Base-by-base conservation (phyloP, 2,113 vertebrate genomes). In the Erinaceus europaeus region DNA sequence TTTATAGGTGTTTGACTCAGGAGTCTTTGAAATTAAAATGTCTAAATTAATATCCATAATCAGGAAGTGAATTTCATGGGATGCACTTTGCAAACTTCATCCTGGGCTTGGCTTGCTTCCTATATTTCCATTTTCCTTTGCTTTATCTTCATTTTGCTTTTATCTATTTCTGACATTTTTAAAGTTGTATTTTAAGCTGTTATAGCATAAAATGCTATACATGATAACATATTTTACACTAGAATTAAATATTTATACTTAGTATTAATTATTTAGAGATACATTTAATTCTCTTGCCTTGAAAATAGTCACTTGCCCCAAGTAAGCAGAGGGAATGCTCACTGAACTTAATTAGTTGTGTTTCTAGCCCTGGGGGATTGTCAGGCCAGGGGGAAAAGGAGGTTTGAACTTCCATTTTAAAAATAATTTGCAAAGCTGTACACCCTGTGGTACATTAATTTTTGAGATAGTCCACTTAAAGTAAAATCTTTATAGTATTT, bases 401-500 rank as follows among this genome's bases (percentile, higher is more conserved):
- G 48, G 72, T 12, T 32, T 68, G 20, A 10, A 11, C 50, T 79
- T 93, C 79, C 5, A 40, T 38, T 90, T 90, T 46, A 34, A 62
- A 77, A 83, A 38, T 86, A 71, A 61, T 64, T 86, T 90, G 25
- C 10, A 48, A 86, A 29, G 6, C 23, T 89, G 0, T 76, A 38
- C 52, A 78, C n/a, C 55, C 72, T 53, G 25, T 42, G 65, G 34
- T 50, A 0, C 59, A 53, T 86, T 81, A 74, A 73, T 71, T 88
- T 91, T 90, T 68, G 65, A 62, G 36, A 76, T 3, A 44, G 59
- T 62, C 61, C 69, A 71, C 32, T 79, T 86, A 67, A 84, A 89
- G 71, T 78, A 15, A 50, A 84, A 46, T 88, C 9, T 18, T 85
- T 89, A 84, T 76, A 34, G 84, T 68, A 23, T 72, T 59, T 79